These are phyloP conservation scores for Micronycteris hirsuta DNA, from an alignment of 2,113 vertebrate genomes.

Conservation along the genomic window DNA sequence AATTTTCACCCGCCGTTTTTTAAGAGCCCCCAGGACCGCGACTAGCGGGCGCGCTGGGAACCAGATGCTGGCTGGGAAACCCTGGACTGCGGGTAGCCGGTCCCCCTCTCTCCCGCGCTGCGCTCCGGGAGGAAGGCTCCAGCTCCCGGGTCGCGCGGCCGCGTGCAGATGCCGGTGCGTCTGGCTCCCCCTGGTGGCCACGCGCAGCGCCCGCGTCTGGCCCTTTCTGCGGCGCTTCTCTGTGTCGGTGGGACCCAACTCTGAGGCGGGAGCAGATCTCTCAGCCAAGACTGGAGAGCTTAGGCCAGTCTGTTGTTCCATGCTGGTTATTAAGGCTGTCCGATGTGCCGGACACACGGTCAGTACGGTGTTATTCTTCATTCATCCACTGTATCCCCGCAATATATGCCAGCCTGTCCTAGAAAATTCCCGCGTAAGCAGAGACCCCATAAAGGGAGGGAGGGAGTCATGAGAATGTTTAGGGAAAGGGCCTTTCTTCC, in stretches of 20 bases:
- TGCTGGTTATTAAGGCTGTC: not conserved
- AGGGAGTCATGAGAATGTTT: not conserved
- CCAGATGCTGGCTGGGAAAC: not conserved
- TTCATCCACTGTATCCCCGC: not conserved
- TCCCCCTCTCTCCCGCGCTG: not conserved
- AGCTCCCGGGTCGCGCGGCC: not conserved
- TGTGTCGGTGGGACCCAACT: not conserved
- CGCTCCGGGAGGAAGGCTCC: no score
- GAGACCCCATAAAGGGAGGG: not conserved
- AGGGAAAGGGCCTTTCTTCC: not conserved
- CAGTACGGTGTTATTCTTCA: not conserved
- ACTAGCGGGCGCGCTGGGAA: not conserved
- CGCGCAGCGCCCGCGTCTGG: not conserved
- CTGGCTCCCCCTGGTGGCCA: conserved; percentile 46
- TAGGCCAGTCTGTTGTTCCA: not conserved
- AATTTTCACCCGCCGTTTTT: not conserved
- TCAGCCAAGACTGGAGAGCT: not conserved
- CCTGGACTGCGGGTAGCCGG: not conserved
- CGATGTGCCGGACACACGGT: not conserved
- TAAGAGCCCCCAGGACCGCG: not conserved
- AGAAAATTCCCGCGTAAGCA: not conserved
- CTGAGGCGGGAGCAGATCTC: not conserved
- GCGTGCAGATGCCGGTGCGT: not conserved
- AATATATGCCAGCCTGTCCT: not conserved
- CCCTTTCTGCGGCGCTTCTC: not conserved